phyloP scores from a whole-genome alignment of 2,888 invertebrate genomes.

The Campaea margaritaria region DNA sequence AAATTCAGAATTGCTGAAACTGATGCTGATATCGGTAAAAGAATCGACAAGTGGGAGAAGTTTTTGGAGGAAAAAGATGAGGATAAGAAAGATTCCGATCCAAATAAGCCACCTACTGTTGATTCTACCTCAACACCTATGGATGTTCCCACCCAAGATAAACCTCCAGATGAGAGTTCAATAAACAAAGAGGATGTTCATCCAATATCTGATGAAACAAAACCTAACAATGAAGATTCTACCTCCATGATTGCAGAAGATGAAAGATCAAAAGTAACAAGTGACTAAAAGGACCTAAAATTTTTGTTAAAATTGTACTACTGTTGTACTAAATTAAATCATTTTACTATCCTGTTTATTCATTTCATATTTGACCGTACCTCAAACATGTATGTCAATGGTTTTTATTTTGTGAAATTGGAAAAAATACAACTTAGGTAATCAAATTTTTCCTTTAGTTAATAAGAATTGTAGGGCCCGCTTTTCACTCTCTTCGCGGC shows the following conservation, averaged over 20 bases:
- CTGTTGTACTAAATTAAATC: slow-evolving; percentile 21
- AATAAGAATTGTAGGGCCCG: no score
- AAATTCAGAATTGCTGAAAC: slow-evolving; percentile 97
- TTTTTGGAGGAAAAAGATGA: slow-evolving; percentile 88
- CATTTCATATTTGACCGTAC: no score
- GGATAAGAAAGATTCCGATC: slow-evolving; percentile 30
- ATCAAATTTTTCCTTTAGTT: no score
- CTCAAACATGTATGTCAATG: no score
- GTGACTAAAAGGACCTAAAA: slow-evolving; percentile 6
- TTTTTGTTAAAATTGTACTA: slow-evolving; percentile 1
- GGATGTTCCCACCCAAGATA: slow-evolving; percentile 1
- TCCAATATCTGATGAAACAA: background rate
- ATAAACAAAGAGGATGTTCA: background rate
- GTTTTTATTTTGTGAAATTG: no score
- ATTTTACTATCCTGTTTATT: background rate
- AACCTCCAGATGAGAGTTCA: slow-evolving; percentile 16
- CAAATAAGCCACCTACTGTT: slow-evolving; percentile 1
- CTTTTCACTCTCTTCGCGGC: no score
- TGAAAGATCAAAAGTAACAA: slow-evolving; percentile 34
- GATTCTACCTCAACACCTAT: background rate
- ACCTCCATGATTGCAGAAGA: slow-evolving; percentile 11
- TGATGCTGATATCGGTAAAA: slow-evolving; percentile 92
- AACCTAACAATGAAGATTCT: slow-evolving; percentile 17
- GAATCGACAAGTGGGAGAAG: slow-evolving; percentile 95
- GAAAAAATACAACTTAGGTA: no score